A percentile compares a stretch with the other conserved stretches of the same genome.
Conservation (phyloP, 1,140 invertebrate species). For the Drosophila ambigua region DNA sequence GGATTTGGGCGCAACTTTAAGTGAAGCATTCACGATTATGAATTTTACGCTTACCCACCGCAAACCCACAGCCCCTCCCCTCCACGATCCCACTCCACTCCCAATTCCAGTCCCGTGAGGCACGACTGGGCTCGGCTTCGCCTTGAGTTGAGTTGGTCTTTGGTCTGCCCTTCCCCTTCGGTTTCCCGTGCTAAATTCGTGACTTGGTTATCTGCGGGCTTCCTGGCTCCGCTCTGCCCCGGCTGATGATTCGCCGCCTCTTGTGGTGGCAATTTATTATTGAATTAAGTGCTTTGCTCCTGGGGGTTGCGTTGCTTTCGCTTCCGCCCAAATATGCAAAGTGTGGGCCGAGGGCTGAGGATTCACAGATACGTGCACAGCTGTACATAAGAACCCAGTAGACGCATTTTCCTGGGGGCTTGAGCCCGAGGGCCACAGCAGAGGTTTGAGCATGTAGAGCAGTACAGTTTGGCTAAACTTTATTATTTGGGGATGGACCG, state of each 20-base stretch:
- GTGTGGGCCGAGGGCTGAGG: slow-evolving; percentile 37
- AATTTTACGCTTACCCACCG: slow-evolving; percentile 83
- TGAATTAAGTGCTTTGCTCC: slow-evolving; percentile 73
- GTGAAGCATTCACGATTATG: slow-evolving; percentile 78
- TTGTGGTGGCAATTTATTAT: slow-evolving; percentile 76
- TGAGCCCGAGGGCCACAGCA: slow-evolving; percentile 50
- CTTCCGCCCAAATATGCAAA: slow-evolving; percentile 67
- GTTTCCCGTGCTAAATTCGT: slow-evolving; percentile 40
- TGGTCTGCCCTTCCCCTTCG: slow-evolving; percentile 1
- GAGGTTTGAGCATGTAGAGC: slow-evolving; percentile 76
- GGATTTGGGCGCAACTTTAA: slow-evolving; percentile 55
- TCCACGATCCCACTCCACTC: slow-evolving; percentile 54
- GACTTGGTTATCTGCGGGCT: slow-evolving; percentile 66
- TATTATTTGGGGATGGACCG: slow-evolving; percentile 31
- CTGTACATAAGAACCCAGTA: slow-evolving; percentile 39
- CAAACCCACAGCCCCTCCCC: slow-evolving; percentile 68
- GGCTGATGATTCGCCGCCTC: slow-evolving; percentile 26
- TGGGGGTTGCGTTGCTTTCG: slow-evolving; percentile 54
- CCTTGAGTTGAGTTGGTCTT: slow-evolving; percentile 30
- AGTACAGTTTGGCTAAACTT: slow-evolving; percentile 71
- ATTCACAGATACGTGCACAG: slow-evolving; percentile 5
- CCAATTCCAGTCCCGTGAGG: slow-evolving; percentile 60
- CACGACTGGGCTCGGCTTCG: slow-evolving; percentile 41
- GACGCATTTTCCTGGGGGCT: slow-evolving; percentile 55
- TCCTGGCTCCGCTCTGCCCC: slow-evolving; percentile 34